Evolutionary conservation across 2,888 invertebrate species (phyloP).

Genomic region (Hymenopus coronatus): DNA sequence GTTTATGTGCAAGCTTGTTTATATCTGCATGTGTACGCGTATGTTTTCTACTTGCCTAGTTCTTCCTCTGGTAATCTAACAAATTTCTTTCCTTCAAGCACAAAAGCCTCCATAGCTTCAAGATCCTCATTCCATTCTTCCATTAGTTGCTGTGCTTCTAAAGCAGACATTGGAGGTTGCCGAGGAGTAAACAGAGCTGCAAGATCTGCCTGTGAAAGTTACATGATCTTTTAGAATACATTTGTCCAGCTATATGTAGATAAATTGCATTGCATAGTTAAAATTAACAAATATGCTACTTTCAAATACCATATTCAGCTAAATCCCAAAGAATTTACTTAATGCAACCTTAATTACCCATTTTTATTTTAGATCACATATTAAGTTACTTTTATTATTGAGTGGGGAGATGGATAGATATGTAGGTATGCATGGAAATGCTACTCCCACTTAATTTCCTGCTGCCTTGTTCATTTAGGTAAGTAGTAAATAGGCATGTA

Average conservation of each 20-base stretch:
- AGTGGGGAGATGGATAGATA: no score
- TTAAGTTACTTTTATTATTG: no score
- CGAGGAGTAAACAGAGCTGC: conserved; percentile 94
- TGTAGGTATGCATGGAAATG: no score
- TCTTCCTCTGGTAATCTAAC: conserved; percentile 95
- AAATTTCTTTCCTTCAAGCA: conserved; percentile 94
- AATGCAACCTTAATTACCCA: background rate
- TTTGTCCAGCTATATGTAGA: background rate
- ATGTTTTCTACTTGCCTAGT: conserved; percentile 55
- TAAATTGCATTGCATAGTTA: background rate
- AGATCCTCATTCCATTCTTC: conserved; percentile 98
- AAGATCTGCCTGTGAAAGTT: conserved; percentile 69
- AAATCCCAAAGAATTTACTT: background rate
- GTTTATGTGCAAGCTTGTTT: no score
- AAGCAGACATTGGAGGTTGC: conserved; percentile 79
- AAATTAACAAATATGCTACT: background rate
- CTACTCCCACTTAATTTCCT: no score
- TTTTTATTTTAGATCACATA: no score
- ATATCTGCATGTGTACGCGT: no score
- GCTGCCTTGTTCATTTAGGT: no score
- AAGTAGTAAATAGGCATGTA: no score
- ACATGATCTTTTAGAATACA: background rate
- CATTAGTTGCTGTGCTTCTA: conserved; percentile 83
- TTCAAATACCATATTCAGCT: background rate
- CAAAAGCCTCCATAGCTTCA: conserved; percentile 96